Percentiles rank a stretch among this genome's conserved stretches.
phyloP scores from a whole-genome alignment of 2,888 invertebrate species.

The Watsonalla binaria region DNA sequence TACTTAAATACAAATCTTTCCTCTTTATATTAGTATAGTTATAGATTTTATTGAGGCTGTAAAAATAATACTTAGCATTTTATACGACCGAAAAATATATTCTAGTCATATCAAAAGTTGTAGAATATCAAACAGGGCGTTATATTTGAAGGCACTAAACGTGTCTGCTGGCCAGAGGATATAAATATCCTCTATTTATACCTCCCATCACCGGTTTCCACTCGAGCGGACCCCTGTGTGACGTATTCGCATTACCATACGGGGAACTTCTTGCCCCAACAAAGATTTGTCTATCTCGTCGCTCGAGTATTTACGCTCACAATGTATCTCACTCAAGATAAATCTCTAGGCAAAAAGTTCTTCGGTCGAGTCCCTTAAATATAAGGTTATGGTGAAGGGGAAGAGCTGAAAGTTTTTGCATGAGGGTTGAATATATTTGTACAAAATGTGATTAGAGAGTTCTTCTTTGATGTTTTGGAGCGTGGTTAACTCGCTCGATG shows the following conservation, averaged over 20 bases:
- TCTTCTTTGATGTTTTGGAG: background rate
- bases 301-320: background rate
- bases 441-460: background rate
- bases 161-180: too few species aligned
- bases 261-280: background rate
- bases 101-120: too few species aligned
- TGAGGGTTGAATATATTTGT: background rate
- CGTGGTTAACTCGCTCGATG: too few species aligned
- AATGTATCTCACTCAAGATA: background rate
- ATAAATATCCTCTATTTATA: background rate
- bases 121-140: too few species aligned
- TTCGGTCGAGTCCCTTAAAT: background rate
- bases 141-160: too few species aligned
- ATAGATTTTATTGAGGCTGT: too few species aligned
- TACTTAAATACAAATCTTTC: too few species aligned
- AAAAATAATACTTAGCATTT: too few species aligned
- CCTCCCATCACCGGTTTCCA: background rate
- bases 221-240: background rate
- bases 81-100: too few species aligned
- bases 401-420: background rate
- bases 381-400: background rate
- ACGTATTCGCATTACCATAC: background rate
- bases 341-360: background rate
- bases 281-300: background rate
- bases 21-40: too few species aligned